phyloP scores from a whole-genome alignment of 1,140 invertebrate species.

The Aphaenogaster floridana region DNA sequence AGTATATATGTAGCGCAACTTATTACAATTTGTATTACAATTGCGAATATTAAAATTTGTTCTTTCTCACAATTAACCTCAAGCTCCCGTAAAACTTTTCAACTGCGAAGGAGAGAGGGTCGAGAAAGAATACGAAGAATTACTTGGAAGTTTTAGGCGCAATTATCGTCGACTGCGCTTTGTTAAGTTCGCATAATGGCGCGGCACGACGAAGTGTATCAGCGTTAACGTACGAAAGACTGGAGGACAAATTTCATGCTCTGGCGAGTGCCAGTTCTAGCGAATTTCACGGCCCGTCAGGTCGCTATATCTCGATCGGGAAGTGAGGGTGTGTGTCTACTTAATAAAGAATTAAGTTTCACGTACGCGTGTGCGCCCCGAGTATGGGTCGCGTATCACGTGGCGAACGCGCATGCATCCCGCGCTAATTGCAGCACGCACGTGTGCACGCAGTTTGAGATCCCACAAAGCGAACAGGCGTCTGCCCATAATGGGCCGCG shows the following conservation, averaged over 20 bases:
- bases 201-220: conserved; percentile 61
- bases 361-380: neutral
- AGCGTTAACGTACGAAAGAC: conserved; percentile 70
- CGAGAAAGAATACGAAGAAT: conserved; percentile 52
- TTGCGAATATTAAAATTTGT: conserved; percentile 36
- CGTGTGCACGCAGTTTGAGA: conserved; percentile 60
- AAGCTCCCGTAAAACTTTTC: conserved; percentile 4
- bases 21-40: conserved; percentile 41
- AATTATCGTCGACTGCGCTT: conserved; percentile 51
- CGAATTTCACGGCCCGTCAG: conserved; percentile 79
- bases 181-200: conserved; percentile 39
- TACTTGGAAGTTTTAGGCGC: conserved; percentile 31
- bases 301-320: conserved; percentile 62
- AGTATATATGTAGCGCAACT: neutral
- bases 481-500: conserved; percentile 47
- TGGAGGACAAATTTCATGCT: conserved; percentile 78
- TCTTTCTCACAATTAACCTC: conserved; percentile 43
- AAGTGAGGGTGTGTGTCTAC: conserved; percentile 60
- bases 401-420: conserved; percentile 47
- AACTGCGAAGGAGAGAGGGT: conserved; percentile 14
- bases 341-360: conserved; percentile 71
- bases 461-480: conserved; percentile 56
- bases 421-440: conserved; percentile 71
- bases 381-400: conserved; percentile 39
- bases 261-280: conserved; percentile 67